These are phyloP conservation scores for Pipra filicauda DNA, from an alignment of 2,113 vertebrate genomes.

Conservation along the genomic window DNA sequence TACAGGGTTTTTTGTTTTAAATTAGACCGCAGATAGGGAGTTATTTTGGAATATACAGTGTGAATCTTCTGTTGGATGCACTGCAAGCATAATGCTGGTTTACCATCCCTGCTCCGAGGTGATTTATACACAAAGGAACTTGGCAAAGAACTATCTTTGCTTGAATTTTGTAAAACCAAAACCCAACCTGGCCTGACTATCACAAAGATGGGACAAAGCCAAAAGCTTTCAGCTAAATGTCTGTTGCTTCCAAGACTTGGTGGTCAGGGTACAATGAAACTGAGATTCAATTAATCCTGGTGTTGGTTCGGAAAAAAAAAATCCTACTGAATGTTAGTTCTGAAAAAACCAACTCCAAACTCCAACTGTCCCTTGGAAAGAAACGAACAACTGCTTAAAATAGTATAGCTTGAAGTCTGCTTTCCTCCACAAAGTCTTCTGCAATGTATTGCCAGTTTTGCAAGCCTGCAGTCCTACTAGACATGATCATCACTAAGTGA, in stretches of 20 bases:
- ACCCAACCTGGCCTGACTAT: background rate
- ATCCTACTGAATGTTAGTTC: background rate
- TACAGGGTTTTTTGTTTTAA: background rate
- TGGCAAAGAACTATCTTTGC: background rate
- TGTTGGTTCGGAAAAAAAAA: background rate
- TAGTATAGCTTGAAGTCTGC: background rate
- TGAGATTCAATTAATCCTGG: background rate
- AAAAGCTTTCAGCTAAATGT: background rate
- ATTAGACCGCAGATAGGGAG: background rate
- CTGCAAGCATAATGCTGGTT: fast-evolving
- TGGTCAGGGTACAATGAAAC: background rate
- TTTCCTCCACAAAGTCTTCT: background rate
- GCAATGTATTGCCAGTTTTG: background rate
- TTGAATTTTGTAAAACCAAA: background rate
- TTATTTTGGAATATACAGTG: background rate
- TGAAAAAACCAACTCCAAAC: background rate
- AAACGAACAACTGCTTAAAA: background rate
- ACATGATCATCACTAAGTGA: fast-evolving
- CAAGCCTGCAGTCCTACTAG: background rate
- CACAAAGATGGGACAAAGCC: background rate
- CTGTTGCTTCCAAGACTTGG: background rate
- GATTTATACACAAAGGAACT: background rate
- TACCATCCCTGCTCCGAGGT: background rate
- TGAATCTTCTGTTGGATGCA: background rate
- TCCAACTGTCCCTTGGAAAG: background rate